Evolutionary conservation across 2,113 vertebrate genomes (phyloP).

Genomic region (Todiramphus saurophagus): DNA sequence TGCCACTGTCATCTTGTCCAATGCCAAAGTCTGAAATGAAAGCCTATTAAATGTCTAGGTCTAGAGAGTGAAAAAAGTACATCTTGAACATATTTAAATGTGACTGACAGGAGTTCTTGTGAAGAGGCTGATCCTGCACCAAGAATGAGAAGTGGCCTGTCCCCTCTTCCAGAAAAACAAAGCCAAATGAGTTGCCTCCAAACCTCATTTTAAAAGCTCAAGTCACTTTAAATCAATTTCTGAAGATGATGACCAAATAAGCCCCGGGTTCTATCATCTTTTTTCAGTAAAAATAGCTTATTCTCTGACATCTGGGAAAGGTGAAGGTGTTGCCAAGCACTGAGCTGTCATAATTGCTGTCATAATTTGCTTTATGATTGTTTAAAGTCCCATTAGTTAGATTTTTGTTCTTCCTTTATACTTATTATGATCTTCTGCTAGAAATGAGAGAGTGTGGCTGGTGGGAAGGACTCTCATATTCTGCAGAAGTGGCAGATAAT

Average conservation of each 20-base stretch:
- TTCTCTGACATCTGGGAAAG: slow-evolving; percentile 58
- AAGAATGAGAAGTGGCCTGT: background rate
- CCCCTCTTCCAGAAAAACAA: slow-evolving; percentile 18
- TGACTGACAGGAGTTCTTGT: background rate
- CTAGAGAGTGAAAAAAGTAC: background rate
- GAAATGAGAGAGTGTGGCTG: background rate
- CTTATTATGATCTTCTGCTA: slow-evolving; percentile 15
- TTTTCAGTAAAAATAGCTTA: slow-evolving; percentile 58
- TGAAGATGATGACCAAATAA: slow-evolving; percentile 54
- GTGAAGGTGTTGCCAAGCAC: slow-evolving; percentile 60
- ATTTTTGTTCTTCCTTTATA: slow-evolving; percentile 36
- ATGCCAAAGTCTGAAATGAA: background rate
- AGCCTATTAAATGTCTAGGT: background rate
- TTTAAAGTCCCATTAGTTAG: slow-evolving; percentile 21
- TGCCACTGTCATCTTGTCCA: background rate
- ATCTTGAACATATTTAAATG: background rate
- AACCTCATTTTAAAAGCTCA: slow-evolving; percentile 2
- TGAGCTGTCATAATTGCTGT: slow-evolving; percentile 54
- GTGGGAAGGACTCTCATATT: background rate
- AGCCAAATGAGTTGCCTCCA: background rate
- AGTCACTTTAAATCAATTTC: slow-evolving; percentile 38
- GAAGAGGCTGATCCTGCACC: background rate
- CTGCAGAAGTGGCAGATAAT: slow-evolving; percentile 24
- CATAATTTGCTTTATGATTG: slow-evolving; percentile 32
- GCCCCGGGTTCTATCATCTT: background rate